A percentile compares a stretch with the other conserved stretches of the same genome.
Evolutionary conservation across 2,113 vertebrate species (phyloP).

Genomic region (Brachirus orientalis): DNA sequence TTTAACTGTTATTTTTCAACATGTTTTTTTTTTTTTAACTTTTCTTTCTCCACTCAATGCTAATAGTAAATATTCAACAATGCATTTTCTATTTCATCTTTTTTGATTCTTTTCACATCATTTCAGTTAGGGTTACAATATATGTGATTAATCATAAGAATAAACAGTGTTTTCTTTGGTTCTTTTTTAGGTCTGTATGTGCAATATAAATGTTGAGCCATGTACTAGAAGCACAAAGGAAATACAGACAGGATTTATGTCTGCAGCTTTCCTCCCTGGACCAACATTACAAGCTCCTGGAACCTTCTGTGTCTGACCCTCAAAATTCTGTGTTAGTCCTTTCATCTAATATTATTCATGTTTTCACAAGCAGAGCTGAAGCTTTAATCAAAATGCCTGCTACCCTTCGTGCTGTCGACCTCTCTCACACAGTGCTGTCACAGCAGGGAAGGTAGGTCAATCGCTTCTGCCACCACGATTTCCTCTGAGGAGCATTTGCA

Average conservation of each 20-base stretch:
- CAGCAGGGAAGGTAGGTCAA: conserved; percentile 63
- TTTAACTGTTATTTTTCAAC: too few relatives aligned
- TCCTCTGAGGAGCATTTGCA: conserved; percentile 57
- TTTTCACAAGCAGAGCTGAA: conserved; percentile 53
- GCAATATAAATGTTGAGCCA: conserved; percentile 34
- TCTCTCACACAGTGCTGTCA: conserved; percentile 51
- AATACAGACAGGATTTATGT: conserved; percentile 38
- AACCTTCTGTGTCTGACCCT: conserved; percentile 38
- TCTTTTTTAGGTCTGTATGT: too few relatives aligned
- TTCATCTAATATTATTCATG: conserved; percentile 69
- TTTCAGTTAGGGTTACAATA: too few relatives aligned
- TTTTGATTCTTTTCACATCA: too few relatives aligned
- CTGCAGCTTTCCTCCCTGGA: conserved; percentile 12
- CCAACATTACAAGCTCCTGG: conserved; percentile 27
- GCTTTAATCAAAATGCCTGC: conserved; percentile 66
- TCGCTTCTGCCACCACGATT: conserved; percentile 56
- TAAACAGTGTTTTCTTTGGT: too few relatives aligned
- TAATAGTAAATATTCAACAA: too few relatives aligned
- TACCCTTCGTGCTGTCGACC: conserved; percentile 51
- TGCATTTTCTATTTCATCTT: too few relatives aligned
- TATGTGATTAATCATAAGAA: too few relatives aligned
- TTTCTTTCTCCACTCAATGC: too few relatives aligned
- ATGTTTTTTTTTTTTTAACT: too few relatives aligned
- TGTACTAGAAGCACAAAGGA: conserved; percentile 20
- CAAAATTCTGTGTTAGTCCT: conserved; percentile 49